phyloP scores from a whole-genome alignment of 1,140 invertebrate species.

The Drosophila parvula region DNA sequence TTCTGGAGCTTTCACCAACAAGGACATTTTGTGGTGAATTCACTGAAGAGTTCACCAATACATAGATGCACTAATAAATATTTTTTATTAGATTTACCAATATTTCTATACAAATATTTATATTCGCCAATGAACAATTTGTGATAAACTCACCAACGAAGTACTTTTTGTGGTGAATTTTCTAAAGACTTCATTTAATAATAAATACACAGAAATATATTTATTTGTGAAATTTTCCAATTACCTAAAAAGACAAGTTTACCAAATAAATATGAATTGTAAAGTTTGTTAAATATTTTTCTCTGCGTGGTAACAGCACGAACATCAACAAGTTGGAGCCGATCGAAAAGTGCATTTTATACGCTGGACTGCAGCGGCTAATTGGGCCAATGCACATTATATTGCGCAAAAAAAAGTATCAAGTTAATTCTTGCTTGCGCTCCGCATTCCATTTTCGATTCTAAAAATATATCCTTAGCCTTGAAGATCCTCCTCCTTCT shows the following conservation, averaged over 20 bases:
- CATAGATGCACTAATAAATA: not conserved
- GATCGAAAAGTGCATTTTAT: constrained; percentile 46
- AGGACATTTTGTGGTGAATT: not conserved
- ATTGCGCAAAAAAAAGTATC: constrained; percentile 12
- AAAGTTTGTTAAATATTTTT: not conserved
- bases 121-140: not conserved
- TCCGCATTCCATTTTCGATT: constrained; percentile 33
- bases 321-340: constrained; percentile 22
- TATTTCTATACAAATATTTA: not conserved
- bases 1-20: not conserved
- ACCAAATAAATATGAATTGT: too few relatives aligned
- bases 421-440: constrained; percentile 31
- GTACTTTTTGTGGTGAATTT: not conserved
- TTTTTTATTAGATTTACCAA: not conserved
- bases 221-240: too few relatives aligned
- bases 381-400: constrained; percentile 68
- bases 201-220: too few relatives aligned
- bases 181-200: not conserved
- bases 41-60: not conserved
- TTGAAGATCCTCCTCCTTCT: constrained; percentile 32
- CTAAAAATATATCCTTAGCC: constrained; percentile 78
- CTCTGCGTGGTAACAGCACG: constrained; percentile 1
- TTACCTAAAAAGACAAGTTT: not conserved
- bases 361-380: constrained; percentile 53
- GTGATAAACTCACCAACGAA: not conserved